Evolutionary conservation across 30 jellyfish, hydroid and myxozoan genomes (phyloP).

Genomic region (Hydractinia symbiolongicarpus): DNA sequence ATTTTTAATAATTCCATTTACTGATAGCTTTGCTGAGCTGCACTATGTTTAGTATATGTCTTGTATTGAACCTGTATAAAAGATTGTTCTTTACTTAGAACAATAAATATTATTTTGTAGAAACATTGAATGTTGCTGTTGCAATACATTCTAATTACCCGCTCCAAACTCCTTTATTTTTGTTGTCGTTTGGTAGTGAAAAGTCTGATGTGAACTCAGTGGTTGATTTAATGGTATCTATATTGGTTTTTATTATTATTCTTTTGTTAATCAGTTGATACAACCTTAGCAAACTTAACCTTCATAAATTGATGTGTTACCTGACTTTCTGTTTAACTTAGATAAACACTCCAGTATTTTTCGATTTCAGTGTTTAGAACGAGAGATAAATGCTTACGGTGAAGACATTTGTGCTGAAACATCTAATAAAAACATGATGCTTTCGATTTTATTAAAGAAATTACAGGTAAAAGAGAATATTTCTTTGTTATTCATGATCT

Average conservation of each 20-base stretch:
- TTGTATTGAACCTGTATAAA: too few species aligned
- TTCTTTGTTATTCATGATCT: background rate
- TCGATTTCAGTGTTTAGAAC: background rate
- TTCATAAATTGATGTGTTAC: too few species aligned
- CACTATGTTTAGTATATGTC: too few species aligned
- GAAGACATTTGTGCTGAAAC: background rate
- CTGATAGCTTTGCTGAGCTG: too few species aligned
- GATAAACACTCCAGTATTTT: background rate
- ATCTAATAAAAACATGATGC: background rate
- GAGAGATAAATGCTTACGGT: background rate
- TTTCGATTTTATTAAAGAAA: background rate
- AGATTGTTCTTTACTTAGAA: too few species aligned
- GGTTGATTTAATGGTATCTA: background rate
- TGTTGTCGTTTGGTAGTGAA: conserved; percentile 3
- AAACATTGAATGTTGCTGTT: conserved; percentile 44
- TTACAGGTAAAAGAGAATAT: background rate
- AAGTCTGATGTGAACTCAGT: background rate
- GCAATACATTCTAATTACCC: conserved; percentile 61
- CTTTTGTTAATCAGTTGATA: too few species aligned
- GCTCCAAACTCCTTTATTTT: conserved; percentile 53
- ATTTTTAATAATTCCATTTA: too few species aligned
- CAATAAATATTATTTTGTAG: conserved; percentile 15
- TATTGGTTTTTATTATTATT: too few species aligned
- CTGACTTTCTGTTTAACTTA: too few species aligned
- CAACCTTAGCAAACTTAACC: too few species aligned